Evolutionary conservation across 2,113 vertebrate genomes (phyloP).

Genomic region (Pycnonotus jocosus): DNA sequence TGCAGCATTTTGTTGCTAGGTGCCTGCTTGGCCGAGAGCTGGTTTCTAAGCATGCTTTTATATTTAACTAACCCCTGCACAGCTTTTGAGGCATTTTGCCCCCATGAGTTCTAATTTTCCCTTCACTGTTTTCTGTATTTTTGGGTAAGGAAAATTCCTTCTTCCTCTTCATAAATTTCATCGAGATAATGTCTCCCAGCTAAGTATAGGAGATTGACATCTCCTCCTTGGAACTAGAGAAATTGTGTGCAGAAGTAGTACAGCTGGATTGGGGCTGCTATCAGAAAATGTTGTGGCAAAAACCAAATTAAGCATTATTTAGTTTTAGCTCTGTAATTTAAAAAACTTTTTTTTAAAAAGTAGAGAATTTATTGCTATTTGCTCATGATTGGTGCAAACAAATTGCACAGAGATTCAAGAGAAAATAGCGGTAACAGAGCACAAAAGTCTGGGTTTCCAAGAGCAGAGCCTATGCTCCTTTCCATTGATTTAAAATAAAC

Average conservation of each 20-base stretch:
- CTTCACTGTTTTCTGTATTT: not conserved
- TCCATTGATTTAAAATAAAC: not conserved
- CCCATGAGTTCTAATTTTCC: not conserved
- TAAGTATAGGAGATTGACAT: not conserved
- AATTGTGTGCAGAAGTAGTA: not conserved
- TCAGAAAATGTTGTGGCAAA: not conserved
- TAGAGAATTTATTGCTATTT: not conserved
- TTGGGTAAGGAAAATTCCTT: not conserved
- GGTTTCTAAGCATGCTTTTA: constrained; percentile 25
- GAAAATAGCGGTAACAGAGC: not conserved
- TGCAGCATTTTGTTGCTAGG: constrained; percentile 65
- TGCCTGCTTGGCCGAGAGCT: not conserved
- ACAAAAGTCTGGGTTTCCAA: not conserved
- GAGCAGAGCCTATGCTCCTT: not conserved
- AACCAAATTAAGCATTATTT: not conserved
- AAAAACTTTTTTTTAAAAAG: too few relatives aligned
- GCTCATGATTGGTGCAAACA: not conserved
- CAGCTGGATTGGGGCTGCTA: not conserved
- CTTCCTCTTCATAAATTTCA: constrained; percentile 3
- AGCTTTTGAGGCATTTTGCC: constrained; percentile 27
- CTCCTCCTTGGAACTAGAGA: not conserved
- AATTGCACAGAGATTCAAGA: not conserved
- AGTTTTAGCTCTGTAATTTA: not conserved
- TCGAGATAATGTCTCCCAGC: not conserved
- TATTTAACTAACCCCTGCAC: constrained; percentile 37